Conservation (phyloP, 1,140 invertebrate genomes). For the Drosophila orosa region DNA sequence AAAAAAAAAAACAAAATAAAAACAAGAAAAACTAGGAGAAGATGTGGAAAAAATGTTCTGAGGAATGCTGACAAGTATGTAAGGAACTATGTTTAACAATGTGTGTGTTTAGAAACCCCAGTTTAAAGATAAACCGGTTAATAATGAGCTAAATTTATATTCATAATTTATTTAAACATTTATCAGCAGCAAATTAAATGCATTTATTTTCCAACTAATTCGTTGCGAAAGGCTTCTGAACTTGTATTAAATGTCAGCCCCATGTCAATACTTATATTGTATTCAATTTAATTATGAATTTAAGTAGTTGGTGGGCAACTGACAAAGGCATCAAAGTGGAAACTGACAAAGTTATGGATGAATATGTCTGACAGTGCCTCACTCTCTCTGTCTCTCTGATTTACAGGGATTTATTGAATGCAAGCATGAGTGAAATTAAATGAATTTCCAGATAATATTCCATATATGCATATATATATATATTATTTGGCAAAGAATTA, state of each 20-base stretch:
- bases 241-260: neutral
- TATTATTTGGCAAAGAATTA: constrained; percentile 15
- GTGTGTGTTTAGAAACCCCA: neutral
- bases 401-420: neutral
- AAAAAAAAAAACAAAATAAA: too few relatives aligned
- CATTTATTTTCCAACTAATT: neutral
- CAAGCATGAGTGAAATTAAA: constrained; percentile 1
- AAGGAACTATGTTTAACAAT: neutral
- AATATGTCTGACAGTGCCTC: neutral
- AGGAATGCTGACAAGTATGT: neutral
- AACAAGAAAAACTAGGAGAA: neutral
- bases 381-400: neutral
- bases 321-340: neutral
- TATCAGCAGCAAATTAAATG: neutral
- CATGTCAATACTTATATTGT: neutral
- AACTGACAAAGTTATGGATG: neutral
- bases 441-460: constrained; percentile 16
- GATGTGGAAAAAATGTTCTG: neutral
- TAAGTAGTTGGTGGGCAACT: neutral
- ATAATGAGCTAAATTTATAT: neutral
- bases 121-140: neutral
- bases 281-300: neutral
- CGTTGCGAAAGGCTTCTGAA: neutral
- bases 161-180: neutral
- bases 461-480: too few relatives aligned